Percentiles rank a stretch among this genome's conserved stretches.
These are phyloP conservation scores for Lutraria rhynchaena DNA, from an alignment of 1,140 invertebrate genomes.

Conservation along the genomic window DNA sequence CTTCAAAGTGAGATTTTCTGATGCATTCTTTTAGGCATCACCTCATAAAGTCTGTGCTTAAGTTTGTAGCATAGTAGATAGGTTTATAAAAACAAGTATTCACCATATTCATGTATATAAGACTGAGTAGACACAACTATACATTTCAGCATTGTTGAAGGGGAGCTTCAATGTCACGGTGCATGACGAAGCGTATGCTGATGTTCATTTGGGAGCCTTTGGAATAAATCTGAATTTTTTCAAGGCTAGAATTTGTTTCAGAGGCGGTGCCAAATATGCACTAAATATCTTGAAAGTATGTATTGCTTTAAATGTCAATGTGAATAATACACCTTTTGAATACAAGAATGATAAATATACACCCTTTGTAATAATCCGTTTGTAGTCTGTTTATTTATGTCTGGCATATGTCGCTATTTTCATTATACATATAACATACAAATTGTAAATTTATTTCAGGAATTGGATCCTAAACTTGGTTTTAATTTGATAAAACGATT, in stretches of 20 bases:
- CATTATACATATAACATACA: neutral
- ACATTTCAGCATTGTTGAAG: conserved; percentile 55
- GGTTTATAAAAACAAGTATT: too few relatives aligned
- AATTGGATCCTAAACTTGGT: conserved; percentile 57
- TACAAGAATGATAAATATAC: neutral
- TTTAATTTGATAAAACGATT: conserved; percentile 54
- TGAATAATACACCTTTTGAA: neutral
- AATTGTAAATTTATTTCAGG: too few relatives aligned
- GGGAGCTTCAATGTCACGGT: conserved; percentile 58
- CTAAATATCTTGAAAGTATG: conserved; percentile 67
- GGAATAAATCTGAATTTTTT: conserved; percentile 60
- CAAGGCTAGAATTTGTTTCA: conserved; percentile 59
- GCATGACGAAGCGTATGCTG: conserved; percentile 63
- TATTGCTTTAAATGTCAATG: too few relatives aligned
- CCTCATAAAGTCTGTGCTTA: too few relatives aligned
- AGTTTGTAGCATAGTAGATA: too few relatives aligned
- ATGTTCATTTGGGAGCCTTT: conserved; percentile 58
- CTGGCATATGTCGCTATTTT: neutral
- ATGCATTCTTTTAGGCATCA: too few relatives aligned
- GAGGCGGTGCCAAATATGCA: conserved; percentile 59
- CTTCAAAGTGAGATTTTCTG: too few relatives aligned
- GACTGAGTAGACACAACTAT: too few relatives aligned
- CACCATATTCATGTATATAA: too few relatives aligned
- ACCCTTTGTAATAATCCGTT: neutral
- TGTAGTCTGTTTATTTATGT: neutral